A percentile compares a stretch with the other conserved stretches of the same genome.
Evolutionary conservation across 2,888 invertebrate species (phyloP).

Genomic region (Cataglyphis altisquamis): DNA sequence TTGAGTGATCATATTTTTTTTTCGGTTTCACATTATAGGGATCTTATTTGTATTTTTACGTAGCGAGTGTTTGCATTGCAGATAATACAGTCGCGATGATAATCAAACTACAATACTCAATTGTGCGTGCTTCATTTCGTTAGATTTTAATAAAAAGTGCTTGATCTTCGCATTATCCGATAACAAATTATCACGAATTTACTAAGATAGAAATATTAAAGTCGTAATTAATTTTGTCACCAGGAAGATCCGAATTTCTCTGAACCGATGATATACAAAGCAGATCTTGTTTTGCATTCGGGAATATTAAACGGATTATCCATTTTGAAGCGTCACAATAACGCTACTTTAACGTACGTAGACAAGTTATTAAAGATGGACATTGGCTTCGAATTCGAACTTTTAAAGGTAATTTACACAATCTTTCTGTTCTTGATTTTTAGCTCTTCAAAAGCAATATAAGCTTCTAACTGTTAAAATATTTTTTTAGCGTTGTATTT

Average conservation of each 20-base stretch:
- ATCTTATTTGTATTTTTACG: not conserved
- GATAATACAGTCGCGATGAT: conserved; percentile 14
- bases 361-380: conserved; percentile 30
- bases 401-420: conserved; percentile 42
- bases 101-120: not conserved
- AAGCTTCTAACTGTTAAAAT: not conserved
- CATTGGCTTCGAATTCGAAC: conserved; percentile 13
- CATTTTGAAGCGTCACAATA: conserved; percentile 1
- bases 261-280: conserved; percentile 16
- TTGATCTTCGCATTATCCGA: not conserved
- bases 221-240: not conserved
- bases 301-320: conserved; percentile 40
- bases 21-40: not conserved
- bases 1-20: not conserved
- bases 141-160: not conserved
- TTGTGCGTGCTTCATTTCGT: not conserved
- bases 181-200: not conserved
- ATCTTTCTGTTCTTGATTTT: not conserved
- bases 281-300: conserved; percentile 21
- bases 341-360: conserved; percentile 11
- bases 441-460: not conserved
- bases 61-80: not conserved
- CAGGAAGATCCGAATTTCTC: not conserved
- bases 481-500: not conserved
- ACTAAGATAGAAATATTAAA: not conserved